Base-by-base conservation (phyloP, 2,797 vertebrate genomes). In the Ctenopoma kingsleyae region DNA sequence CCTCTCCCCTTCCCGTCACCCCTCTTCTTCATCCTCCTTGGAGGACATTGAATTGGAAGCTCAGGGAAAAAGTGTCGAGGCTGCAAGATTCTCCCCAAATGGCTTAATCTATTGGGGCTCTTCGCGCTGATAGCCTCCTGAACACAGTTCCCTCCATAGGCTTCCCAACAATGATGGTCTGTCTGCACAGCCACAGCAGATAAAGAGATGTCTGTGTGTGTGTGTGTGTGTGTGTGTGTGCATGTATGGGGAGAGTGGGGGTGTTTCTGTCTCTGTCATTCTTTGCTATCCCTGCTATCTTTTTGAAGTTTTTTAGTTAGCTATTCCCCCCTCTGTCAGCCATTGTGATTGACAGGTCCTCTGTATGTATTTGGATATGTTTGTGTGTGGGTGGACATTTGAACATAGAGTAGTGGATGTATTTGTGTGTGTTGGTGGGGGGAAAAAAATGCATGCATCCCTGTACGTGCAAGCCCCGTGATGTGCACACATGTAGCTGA, bases 61-160 rank as follows among this genome's bases (percentile, higher is more conserved):
- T 89, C 70, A 61, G 80, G 83, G 84, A 44, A 80, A 90, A 92
- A 92, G 81, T 92, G 91, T 88, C 1, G 88, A 92, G 83, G 84
- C 83, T 82, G 91, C 92, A 91, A 85, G 88, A 91, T 89, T 88
- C 83, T 90, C 88, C 86, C 83, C 71, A 67, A 87, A 89, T 46
- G 83, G 85, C 89, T 93, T 93, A 90, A 93, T 93, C 92, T 89
- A 78, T 77, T 2, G 54, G 62, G 73, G 81, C 82, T 85, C 80
- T 27, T 66, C 40, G 23, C 23, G 66, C 76, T 84, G 89, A 93
- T 90, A 90, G 87, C 89, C 88, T 89, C 74, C 66, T 82, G 83
- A 80, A 66, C 85, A 53, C 66, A 52, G n/a, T 65, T 65, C 80
- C 71, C 74, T 83, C 82, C 81, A 67, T 73, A 53, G 80, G 76